A percentile compares a stretch with the other conserved stretches of the same genome.
These are phyloP conservation scores for Chrysogorgia sp. DNA, from an alignment of 92 coral and sea anemone genomes.

Conservation along the genomic window DNA sequence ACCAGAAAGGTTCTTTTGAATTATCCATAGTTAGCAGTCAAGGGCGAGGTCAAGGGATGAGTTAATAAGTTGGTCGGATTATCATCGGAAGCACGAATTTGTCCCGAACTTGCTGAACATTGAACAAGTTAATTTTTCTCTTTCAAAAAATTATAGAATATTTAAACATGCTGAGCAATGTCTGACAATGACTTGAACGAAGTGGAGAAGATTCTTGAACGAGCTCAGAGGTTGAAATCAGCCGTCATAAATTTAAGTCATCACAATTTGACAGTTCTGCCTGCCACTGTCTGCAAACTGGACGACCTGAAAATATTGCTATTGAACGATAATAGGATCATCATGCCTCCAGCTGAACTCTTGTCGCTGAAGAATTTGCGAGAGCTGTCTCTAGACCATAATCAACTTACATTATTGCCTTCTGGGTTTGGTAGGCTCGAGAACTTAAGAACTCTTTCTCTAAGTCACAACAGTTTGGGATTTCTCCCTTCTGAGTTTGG, in stretches of 20 bases:
- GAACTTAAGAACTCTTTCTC: slow-evolving; percentile 70
- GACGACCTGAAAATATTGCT: slow-evolving; percentile 66
- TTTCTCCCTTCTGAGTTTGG: slow-evolving; percentile 90
- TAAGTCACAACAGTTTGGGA: slow-evolving; percentile 92
- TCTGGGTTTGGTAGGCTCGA: slow-evolving; percentile 86
- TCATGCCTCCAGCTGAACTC: slow-evolving; percentile 96
- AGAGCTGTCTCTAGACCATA: slow-evolving; percentile 82
- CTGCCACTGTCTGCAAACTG: slow-evolving; percentile 74
- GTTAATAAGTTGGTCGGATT: background rate
- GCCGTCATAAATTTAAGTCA: slow-evolving; percentile 80
- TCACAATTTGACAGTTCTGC: slow-evolving; percentile 85
- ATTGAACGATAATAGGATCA: slow-evolving; percentile 84
- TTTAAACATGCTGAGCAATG: slow-evolving; percentile 50
- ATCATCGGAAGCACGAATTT: background rate
- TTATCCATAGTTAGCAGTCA: too few species aligned
- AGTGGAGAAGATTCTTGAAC: slow-evolving; percentile 71
- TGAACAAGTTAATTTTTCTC: background rate
- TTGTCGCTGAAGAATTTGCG: slow-evolving; percentile 72
- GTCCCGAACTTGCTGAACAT: background rate
- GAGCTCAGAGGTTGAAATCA: slow-evolving; percentile 63
- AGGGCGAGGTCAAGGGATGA: too few species aligned
- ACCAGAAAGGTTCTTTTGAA: too few species aligned
- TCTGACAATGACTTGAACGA: slow-evolving; percentile 80
- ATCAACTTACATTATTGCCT: slow-evolving; percentile 91
- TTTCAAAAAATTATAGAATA: background rate